Conservation (phyloP, 2,797 vertebrate genomes). For the Loriculus beryllinus region DNA sequence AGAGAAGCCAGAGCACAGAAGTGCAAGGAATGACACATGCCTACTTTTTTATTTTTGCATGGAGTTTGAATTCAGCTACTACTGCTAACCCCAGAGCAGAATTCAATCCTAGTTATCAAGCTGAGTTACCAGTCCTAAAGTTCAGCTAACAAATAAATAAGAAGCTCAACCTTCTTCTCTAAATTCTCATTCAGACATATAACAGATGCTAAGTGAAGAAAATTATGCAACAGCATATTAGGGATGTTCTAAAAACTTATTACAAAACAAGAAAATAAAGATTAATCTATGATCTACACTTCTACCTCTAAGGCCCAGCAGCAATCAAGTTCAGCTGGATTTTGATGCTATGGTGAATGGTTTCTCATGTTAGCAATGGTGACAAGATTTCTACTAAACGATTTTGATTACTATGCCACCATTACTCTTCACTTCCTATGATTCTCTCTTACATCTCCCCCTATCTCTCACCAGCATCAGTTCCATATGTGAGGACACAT, state of each 20-base stretch:
- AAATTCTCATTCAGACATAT: not conserved
- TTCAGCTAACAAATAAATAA: not conserved
- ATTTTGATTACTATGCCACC: not conserved
- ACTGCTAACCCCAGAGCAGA: not conserved
- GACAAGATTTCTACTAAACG: not conserved
- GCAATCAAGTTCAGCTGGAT: not conserved
- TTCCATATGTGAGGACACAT: not conserved
- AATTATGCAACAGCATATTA: rapidly evolving
- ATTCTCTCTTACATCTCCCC: not conserved
- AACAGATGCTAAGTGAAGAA: not conserved
- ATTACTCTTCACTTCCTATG: not conserved
- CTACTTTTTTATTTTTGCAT: not conserved
- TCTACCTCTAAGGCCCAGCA: not conserved
- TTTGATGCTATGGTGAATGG: not conserved
- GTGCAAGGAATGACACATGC: not conserved
- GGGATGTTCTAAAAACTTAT: not conserved
- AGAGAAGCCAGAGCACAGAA: not conserved
- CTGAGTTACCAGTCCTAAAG: not conserved
- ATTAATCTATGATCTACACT: not conserved
- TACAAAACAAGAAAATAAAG: not conserved
- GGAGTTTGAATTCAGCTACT: not conserved
- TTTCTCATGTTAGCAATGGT: not conserved
- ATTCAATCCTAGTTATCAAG: not conserved
- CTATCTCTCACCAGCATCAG: not conserved
- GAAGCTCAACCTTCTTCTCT: not conserved